Conservation (phyloP, 2,888 invertebrate genomes). For the Campaea margaritaria region DNA sequence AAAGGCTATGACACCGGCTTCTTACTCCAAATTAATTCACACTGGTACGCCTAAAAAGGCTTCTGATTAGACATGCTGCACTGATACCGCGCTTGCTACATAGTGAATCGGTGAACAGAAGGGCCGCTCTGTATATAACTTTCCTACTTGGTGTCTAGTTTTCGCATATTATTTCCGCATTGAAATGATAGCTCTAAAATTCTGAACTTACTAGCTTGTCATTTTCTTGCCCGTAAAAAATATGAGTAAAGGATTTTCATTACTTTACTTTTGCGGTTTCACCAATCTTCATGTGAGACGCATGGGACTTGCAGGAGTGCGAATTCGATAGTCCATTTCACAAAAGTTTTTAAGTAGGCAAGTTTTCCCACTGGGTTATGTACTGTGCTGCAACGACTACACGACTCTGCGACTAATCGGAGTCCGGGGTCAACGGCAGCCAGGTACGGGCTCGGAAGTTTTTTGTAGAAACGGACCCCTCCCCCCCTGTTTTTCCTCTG, state of each 20-base stretch:
- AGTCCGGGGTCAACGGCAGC: slow-evolving; percentile 77
- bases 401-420: slow-evolving; percentile 68
- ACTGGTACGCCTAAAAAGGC: slow-evolving; percentile 34
- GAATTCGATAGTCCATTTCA: neutral
- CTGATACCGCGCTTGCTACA: slow-evolving; percentile 22
- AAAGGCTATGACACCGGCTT: slow-evolving; percentile 26
- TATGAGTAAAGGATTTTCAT: no score
- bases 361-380: slow-evolving; percentile 28
- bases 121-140: slow-evolving; percentile 22
- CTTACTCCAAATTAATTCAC: slow-evolving; percentile 51
- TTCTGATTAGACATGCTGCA: slow-evolving; percentile 34
- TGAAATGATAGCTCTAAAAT: neutral
- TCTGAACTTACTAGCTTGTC: neutral
- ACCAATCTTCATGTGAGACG: neutral
- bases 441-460: slow-evolving; percentile 77
- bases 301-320: neutral
- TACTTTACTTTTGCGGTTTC: no score
- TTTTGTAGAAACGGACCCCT: slow-evolving; percentile 64
- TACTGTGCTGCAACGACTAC: slow-evolving; percentile 50
- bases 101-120: slow-evolving; percentile 18
- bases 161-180: neutral
- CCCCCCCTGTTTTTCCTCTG: slow-evolving; percentile 56
- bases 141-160: slow-evolving; percentile 5
- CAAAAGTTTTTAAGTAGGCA: neutral
- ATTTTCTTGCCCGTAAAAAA: neutral